Percentiles rank a stretch among this genome's conserved stretches.
Evolutionary conservation across 2,888 invertebrate species (phyloP).

Genomic region (Conomelus anceps): DNA sequence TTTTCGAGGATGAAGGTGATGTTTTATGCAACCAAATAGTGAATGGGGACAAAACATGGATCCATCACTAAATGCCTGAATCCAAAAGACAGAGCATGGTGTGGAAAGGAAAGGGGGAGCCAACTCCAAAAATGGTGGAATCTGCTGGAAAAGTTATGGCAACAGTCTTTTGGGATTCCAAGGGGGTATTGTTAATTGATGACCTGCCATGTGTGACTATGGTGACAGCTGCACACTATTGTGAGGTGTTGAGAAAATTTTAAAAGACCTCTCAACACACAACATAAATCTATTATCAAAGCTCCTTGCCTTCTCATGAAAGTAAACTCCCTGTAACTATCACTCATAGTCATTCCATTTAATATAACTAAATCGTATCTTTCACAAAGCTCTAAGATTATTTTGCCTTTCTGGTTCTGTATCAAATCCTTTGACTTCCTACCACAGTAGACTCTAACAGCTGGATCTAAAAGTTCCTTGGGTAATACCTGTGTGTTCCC

Average conservation of each 20-base stretch:
- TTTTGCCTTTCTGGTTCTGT: neutral
- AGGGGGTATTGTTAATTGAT: constrained; percentile 26
- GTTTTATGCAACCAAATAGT: constrained; percentile 15
- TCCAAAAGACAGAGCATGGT: constrained; percentile 21
- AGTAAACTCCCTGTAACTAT: neutral
- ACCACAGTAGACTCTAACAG: neutral
- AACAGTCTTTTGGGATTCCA: constrained; percentile 27
- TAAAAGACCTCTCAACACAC: neutral
- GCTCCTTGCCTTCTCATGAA: neutral
- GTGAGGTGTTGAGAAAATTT: constrained; percentile 12
- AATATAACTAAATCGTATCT: neutral
- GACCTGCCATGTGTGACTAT: constrained; percentile 21
- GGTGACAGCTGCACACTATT: constrained; percentile 23
- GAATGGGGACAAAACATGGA: constrained; percentile 29
- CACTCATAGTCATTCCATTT: neutral
- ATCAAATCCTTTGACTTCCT: neutral
- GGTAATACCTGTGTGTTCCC: neutral
- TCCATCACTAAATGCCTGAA: constrained; percentile 25
- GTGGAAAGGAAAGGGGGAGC: constrained; percentile 20
- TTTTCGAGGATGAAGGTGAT: constrained; percentile 18
- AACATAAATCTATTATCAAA: constrained; percentile 3
- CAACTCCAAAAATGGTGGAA: constrained; percentile 12
- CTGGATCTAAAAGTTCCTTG: neutral
- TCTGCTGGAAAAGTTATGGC: constrained; percentile 24
- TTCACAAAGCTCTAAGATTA: neutral